phyloP scores from a whole-genome alignment of 2,888 invertebrate genomes.

The Hydraecia micacea region DNA sequence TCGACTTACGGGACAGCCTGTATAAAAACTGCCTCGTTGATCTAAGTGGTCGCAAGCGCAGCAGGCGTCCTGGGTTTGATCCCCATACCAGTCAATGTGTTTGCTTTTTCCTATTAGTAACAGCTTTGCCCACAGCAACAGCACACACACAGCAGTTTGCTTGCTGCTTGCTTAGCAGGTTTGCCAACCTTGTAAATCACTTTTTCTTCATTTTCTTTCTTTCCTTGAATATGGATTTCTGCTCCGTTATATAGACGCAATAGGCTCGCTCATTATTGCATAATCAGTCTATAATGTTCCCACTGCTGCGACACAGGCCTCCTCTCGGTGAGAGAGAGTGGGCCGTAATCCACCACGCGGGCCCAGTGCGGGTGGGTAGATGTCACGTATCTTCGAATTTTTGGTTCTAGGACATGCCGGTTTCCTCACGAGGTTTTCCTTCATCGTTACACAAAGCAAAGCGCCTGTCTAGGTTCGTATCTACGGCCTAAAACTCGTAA shows the following conservation, averaged over 20 bases:
- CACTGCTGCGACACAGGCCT: not conserved
- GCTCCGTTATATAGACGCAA: not conserved
- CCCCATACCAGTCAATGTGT: not conserved
- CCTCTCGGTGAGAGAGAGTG: not conserved
- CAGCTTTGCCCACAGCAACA: not conserved
- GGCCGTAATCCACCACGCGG: not conserved
- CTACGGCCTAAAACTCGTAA: not conserved
- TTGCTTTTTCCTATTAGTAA: not conserved
- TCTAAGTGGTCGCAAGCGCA: constrained; percentile 38
- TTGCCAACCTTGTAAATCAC: not conserved
- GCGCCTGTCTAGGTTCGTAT: not conserved
- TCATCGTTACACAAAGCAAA: not conserved
- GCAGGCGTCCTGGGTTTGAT: not conserved
- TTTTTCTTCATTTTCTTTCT: not conserved
- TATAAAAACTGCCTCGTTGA: not conserved
- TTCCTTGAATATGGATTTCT: not conserved
- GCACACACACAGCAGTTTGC: not conserved
- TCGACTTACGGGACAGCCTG: too few relatives aligned
- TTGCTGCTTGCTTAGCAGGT: not conserved
- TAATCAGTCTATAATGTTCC: not conserved
- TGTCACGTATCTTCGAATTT: not conserved
- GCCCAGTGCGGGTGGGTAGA: not conserved
- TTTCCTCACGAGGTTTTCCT: not conserved
- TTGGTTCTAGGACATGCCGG: not conserved
- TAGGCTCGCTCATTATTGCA: not conserved